phyloP scores from a whole-genome alignment of 2,888 invertebrate genomes.

The Anoplius nigerrimus region DNA sequence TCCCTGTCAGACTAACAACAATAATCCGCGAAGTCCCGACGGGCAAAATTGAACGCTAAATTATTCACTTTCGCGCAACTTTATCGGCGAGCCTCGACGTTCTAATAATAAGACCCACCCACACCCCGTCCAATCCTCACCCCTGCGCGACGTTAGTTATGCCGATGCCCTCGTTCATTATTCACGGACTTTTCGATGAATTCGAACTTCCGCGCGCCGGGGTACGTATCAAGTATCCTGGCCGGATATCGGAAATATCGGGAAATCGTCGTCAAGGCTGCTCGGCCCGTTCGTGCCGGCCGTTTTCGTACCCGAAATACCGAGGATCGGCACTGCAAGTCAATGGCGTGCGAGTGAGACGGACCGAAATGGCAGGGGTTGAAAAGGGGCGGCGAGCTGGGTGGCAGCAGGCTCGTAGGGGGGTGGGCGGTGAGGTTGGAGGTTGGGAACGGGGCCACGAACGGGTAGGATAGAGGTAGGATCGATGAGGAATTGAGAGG shows the following conservation, averaged over 20 bases:
- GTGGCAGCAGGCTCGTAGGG: no score
- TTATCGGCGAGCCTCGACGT: background rate
- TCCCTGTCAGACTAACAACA: constrained; percentile 2
- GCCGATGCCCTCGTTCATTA: no score
- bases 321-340: background rate
- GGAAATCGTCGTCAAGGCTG: constrained; percentile 1
- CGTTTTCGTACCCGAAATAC: background rate
- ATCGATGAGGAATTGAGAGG: constrained; percentile 44
- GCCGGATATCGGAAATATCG: constrained; percentile 7
- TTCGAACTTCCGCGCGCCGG: no score
- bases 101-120: constrained; percentile 8
- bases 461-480: background rate
- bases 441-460: background rate
- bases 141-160: no score
- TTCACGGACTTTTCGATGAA: no score
- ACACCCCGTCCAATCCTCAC: no score
- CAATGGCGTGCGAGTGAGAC: background rate
- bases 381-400: background rate
- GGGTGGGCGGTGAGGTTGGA: constrained; percentile 5
- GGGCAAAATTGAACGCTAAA: constrained; percentile 7
- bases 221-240: background rate
- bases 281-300: no score
- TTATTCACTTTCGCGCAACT: constrained; percentile 13
- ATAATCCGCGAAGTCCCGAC: constrained; percentile 8
- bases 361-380: background rate